Evolutionary conservation across 2,113 vertebrate species (phyloP).

Genomic region (Nesoenas mayeri): DNA sequence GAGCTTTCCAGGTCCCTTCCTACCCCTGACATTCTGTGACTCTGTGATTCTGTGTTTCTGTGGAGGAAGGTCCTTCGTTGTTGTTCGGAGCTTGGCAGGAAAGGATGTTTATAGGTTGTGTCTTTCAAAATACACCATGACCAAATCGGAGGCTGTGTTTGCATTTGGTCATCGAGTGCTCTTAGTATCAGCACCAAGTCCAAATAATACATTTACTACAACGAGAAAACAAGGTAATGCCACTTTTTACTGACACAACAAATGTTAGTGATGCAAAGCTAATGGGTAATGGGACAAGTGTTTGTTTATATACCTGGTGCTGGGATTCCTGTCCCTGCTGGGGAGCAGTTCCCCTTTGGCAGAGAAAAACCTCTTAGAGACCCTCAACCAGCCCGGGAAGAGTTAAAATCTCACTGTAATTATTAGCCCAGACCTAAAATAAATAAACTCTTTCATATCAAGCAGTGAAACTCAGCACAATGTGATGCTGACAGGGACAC

Average conservation of each 20-base stretch:
- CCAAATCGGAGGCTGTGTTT: conserved; percentile 19
- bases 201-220: background rate
- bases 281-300: background rate
- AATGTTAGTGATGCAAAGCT: background rate
- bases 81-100: conserved; percentile 41
- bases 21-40: no score
- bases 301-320: background rate
- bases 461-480: background rate
- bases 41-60: no score
- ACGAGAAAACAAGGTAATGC: background rate
- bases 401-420: background rate
- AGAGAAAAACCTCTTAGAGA: background rate
- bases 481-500: background rate
- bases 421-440: background rate
- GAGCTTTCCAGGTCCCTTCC: no score
- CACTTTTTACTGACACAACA: rapidly evolving
- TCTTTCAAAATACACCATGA: background rate
- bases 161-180: background rate
- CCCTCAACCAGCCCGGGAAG: background rate
- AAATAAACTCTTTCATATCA: background rate
- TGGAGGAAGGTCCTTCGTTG: background rate
- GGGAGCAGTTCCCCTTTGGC: background rate
- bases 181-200: background rate
- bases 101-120: conserved; percentile 57
- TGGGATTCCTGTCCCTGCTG: background rate